Percentiles rank a stretch among this genome's conserved stretches.
Evolutionary conservation across 2,888 invertebrate genomes (phyloP).

Genomic region (Notodonta dromedarius): DNA sequence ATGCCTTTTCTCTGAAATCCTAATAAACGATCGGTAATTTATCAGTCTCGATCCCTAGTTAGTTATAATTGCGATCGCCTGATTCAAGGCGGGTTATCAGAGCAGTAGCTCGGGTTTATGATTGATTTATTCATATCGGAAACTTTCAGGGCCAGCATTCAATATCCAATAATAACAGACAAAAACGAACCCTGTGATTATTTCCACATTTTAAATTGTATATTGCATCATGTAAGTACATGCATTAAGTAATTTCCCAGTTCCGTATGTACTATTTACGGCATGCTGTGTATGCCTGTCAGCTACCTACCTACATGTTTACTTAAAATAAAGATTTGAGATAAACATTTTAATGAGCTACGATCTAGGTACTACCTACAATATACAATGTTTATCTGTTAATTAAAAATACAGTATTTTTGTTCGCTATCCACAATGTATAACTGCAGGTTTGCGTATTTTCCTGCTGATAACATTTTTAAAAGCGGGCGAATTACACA

Average conservation of each 20-base stretch:
- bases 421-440: neutral
- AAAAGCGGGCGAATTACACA: neutral
- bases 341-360: too few species aligned
- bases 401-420: neutral
- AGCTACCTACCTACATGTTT: too few species aligned
- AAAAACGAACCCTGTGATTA: too few species aligned
- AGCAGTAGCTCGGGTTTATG: neutral
- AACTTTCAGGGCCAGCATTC: neutral
- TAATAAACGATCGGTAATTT: neutral
- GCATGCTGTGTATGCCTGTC: too few species aligned
- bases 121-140: slow-evolving; percentile 1
- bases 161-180: neutral
- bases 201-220: too few species aligned
- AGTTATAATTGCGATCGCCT: slow-evolving; percentile 5
- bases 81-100: neutral
- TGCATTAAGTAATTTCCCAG: too few species aligned
- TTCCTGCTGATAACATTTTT: slow-evolving; percentile 1
- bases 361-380: too few species aligned
- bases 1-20: slow-evolving; percentile 2
- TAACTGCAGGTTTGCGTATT: neutral
- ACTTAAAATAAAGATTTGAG: too few species aligned
- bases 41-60: neutral
- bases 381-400: too few species aligned
- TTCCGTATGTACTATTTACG: too few species aligned
- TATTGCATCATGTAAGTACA: too few species aligned